These are phyloP conservation scores for Lottia scabra DNA, from an alignment of 2,888 invertebrate species.

Conservation along the genomic window DNA sequence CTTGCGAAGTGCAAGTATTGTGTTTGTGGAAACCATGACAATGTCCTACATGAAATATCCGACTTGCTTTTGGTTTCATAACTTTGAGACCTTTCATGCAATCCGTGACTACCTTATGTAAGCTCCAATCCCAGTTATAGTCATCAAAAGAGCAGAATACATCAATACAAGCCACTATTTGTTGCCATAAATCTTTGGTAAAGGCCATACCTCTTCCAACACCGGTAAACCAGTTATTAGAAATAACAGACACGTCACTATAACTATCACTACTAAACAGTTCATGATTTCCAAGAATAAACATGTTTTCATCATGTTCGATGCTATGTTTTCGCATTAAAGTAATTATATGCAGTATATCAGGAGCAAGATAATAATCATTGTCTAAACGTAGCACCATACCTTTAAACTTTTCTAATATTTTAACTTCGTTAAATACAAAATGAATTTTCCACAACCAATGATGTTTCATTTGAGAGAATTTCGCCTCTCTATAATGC, in stretches of 20 bases:
- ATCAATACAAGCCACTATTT: slow-evolving; percentile 7
- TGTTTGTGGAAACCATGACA: slow-evolving; percentile 16
- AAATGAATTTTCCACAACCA: slow-evolving; percentile 18
- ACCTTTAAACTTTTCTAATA: slow-evolving; percentile 10
- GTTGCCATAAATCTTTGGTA: slow-evolving; percentile 12
- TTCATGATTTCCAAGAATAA: slow-evolving; percentile 15
- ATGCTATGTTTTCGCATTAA: background rate
- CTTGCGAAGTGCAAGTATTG: background rate
- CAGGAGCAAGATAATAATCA: slow-evolving; percentile 16
- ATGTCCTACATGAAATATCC: slow-evolving; percentile 15
- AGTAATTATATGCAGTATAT: slow-evolving; percentile 8
- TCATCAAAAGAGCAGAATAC: slow-evolving; percentile 18
- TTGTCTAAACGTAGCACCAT: slow-evolving; percentile 16
- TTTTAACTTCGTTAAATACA: slow-evolving; percentile 10
- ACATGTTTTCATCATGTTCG: background rate
- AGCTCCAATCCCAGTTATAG: slow-evolving; percentile 20
- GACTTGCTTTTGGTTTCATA: slow-evolving; percentile 6
- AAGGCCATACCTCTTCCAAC: slow-evolving; percentile 13
- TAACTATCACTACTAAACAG: background rate
- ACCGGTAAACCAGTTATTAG: slow-evolving; percentile 5
- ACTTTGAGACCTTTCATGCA: slow-evolving; percentile 12
- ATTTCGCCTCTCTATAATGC: slow-evolving; percentile 16
- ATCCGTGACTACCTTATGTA: slow-evolving; percentile 3
- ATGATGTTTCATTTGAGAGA: slow-evolving; percentile 20
- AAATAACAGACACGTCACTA: background rate